Evolutionary conservation across 2,113 vertebrate genomes (phyloP).

Genomic region (Dromiciops gliroides): DNA sequence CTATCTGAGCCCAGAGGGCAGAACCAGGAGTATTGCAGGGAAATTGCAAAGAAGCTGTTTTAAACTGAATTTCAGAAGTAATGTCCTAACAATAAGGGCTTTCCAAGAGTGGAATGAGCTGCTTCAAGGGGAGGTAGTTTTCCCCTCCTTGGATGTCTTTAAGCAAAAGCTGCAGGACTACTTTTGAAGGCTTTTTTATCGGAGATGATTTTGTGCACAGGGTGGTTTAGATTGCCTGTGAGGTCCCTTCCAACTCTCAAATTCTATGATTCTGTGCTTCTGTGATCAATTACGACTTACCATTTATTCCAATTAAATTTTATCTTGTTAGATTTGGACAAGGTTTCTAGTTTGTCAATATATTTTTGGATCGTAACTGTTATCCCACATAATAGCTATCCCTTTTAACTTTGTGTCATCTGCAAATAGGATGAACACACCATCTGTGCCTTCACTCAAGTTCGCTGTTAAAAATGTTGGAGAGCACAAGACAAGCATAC

Average conservation of each 20-base stretch:
- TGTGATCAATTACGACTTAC: not conserved
- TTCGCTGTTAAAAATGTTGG: not conserved
- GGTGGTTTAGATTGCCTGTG: not conserved
- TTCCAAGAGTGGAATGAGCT: not conserved
- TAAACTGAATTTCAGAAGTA: not conserved
- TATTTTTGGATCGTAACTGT: not conserved
- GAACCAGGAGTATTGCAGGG: not conserved
- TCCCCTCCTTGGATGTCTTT: not conserved
- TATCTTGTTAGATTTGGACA: not conserved
- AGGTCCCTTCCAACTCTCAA: not conserved
- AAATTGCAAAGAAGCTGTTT: not conserved
- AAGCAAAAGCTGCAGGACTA: not conserved
- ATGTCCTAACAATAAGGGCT: not conserved
- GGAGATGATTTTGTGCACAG: not conserved
- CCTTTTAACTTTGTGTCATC: not conserved
- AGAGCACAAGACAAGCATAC: not conserved
- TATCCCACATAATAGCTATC: not conserved
- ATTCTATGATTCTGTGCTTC: not conserved
- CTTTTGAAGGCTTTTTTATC: not conserved
- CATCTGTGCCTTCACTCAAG: not conserved
- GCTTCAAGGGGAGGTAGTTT: not conserved
- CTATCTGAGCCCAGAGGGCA: not conserved
- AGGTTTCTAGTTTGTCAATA: not conserved
- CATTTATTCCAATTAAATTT: not conserved
- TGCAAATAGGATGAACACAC: not conserved